Base-by-base conservation (phyloP, 2,888 invertebrate genomes). In the Epirrita christyi region DNA sequence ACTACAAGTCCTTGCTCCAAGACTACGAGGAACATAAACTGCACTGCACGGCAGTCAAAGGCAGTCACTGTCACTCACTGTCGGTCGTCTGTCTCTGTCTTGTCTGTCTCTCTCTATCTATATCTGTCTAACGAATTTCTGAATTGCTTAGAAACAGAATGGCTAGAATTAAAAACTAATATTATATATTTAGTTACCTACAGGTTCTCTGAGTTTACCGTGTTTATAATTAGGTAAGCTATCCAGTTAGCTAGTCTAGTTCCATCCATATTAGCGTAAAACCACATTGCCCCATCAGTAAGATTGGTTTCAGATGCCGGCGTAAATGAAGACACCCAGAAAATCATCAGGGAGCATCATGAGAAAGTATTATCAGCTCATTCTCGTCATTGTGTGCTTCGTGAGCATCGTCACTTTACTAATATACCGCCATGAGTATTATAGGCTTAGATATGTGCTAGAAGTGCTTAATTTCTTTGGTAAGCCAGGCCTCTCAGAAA, bases 381-480 rank as follows among this genome's bases (percentile, higher is more conserved):
- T 95, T 49, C 92, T 97, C 49, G 87, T 96, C 50, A 84, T 96
- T 11, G 91, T 95, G 49, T 96, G 97, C 51, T 85, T 94, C 64
- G 80, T 96, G 34, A 97, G 97, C 81, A 90, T 97, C 34, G 88
- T 95, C 11, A 93, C 96, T 10, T 92, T 97, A 63, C 88, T 97
- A 15, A 94, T 97, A 75, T 97, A 97, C 80, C 94, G 97, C 61
- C 96, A 96, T 72, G 97, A 97, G 81, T 97, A 97, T 75, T 96
- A 96, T 78, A 94, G 95, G 42, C 87, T 97, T 0, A 94, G 96
- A 65, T 96, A 96, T 84, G 96, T 97, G 0, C 82, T 97, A 10
- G 96, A 96, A 86, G 97, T 97, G 7, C 93, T 97, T 5, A 96
- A 97, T 80, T 96, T 97, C 77, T 97, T 97, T 76, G 97, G 97